Conservation (phyloP, 2,888 invertebrate genomes). For the Clistopyga incitator region DNA sequence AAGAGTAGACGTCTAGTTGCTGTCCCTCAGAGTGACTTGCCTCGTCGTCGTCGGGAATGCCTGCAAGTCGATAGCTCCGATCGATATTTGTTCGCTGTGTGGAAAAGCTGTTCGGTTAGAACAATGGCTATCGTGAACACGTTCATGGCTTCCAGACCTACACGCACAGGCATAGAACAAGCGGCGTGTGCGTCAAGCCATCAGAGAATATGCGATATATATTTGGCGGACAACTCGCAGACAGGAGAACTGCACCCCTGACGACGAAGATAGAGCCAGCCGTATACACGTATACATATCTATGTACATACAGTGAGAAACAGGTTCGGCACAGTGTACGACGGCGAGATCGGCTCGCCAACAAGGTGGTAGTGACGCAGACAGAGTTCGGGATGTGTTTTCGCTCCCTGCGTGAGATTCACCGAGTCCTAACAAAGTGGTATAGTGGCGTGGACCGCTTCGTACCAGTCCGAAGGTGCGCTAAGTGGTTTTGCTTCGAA, state of each 20-base stretch:
- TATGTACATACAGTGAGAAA: background rate
- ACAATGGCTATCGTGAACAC: slow-evolving; percentile 55
- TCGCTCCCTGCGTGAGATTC: background rate
- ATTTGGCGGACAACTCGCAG: slow-evolving; percentile 39
- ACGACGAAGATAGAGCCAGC: slow-evolving; percentile 26
- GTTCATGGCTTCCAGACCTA: background rate
- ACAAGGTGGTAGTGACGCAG: slow-evolving; percentile 35
- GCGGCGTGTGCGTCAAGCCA: slow-evolving; percentile 17
- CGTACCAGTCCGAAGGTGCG: slow-evolving; percentile 28
- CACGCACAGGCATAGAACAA: background rate
- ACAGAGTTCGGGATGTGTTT: background rate
- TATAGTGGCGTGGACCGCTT: slow-evolving; percentile 49
- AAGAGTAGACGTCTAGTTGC: slow-evolving; percentile 38
- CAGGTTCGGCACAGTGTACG: background rate
- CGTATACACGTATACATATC: background rate
- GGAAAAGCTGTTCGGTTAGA: slow-evolving; percentile 57
- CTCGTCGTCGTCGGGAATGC: slow-evolving; percentile 41
- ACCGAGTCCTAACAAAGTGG: slow-evolving; percentile 32
- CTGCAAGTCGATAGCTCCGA: slow-evolving; percentile 45
- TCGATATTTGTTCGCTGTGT: slow-evolving; percentile 62
- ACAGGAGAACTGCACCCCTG: slow-evolving; percentile 45
- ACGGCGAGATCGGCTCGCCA: slow-evolving; percentile 24
- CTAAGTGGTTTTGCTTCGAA: slow-evolving; percentile 64
- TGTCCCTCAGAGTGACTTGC: slow-evolving; percentile 25
- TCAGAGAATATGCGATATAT: slow-evolving; percentile 15